phyloP scores from a whole-genome alignment of 2,888 invertebrate genomes.

The Agrochola lota region DNA sequence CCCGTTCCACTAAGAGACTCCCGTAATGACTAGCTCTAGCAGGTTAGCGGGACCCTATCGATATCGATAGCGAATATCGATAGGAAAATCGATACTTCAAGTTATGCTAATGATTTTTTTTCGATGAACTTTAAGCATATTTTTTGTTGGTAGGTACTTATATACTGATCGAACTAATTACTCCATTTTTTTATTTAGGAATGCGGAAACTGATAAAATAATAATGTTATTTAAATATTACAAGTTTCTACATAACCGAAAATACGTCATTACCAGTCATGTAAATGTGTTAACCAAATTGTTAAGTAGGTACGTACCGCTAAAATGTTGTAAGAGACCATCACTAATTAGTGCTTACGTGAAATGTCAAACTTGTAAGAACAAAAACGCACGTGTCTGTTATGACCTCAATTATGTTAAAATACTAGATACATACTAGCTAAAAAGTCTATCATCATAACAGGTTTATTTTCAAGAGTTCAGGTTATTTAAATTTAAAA shows the following conservation, averaged over 20 bases:
- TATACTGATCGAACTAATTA: slow-evolving; percentile 25
- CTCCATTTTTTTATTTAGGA: slow-evolving; percentile 22
- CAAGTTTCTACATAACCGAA: slow-evolving; percentile 15
- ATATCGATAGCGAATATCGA: slow-evolving; percentile 61
- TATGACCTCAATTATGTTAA: slow-evolving; percentile 25
- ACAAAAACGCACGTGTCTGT: slow-evolving; percentile 4
- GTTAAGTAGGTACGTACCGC: background rate
- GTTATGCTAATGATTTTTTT: slow-evolving; percentile 28
- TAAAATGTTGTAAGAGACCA: slow-evolving; percentile 21
- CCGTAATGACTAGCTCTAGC: slow-evolving; percentile 82
- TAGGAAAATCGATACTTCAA: slow-evolving; percentile 22
- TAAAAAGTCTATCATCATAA: background rate
- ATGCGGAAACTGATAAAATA: slow-evolving; percentile 46
- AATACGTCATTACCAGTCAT: slow-evolving; percentile 9
- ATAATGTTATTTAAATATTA: slow-evolving; percentile 19
- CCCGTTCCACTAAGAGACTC: slow-evolving; percentile 85
- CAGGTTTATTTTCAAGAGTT: background rate
- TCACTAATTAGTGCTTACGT: slow-evolving; percentile 27
- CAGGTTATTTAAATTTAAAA: background rate
- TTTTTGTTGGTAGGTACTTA: slow-evolving; percentile 20
- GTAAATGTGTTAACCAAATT: background rate
- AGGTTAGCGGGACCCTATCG: slow-evolving; percentile 72
- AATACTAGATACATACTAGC: background rate
- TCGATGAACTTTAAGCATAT: background rate
- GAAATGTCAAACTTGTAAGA: slow-evolving; percentile 49